A percentile compares a stretch with the other conserved stretches of the same genome.
Conservation (phyloP, 2,113 vertebrate species). For the Phasianus colchicus region DNA sequence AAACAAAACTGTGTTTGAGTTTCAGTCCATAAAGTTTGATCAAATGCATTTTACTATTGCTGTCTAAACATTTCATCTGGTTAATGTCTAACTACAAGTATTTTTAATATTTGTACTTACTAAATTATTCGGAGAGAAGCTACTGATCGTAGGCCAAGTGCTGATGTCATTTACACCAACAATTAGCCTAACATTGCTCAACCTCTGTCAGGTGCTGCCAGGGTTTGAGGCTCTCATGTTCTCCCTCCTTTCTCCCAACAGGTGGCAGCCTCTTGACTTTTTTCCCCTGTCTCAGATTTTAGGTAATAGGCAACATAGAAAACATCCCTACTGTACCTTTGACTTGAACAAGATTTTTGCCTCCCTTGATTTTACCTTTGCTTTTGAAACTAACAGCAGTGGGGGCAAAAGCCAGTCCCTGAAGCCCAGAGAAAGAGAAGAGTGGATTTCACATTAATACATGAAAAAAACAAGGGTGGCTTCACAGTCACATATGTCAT, state of each 20-base stretch:
- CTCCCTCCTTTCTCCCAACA: constrained; percentile 64
- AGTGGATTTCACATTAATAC: constrained; percentile 21
- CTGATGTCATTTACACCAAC: constrained; percentile 63
- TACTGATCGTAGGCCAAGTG: constrained; percentile 58
- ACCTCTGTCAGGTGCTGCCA: constrained; percentile 15
- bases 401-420: not conserved
- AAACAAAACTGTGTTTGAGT: constrained; percentile 68
- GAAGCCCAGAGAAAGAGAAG: not conserved
- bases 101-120: constrained; percentile 74
- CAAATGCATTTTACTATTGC: constrained; percentile 62
- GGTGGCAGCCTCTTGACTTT: constrained; percentile 76
- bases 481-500: not conserved
- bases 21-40: constrained; percentile 66
- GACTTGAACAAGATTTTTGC: constrained; percentile 34
- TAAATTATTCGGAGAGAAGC: constrained; percentile 61
- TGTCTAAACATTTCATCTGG: constrained; percentile 68
- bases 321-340: constrained; percentile 2
- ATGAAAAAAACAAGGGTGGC: constrained; percentile 19
- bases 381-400: constrained; percentile 4
- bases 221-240: not conserved
- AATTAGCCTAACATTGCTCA: constrained; percentile 47
- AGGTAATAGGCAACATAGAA: not conserved
- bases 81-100: constrained; percentile 70
- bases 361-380: constrained; percentile 45
- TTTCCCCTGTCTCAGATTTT: constrained; percentile 14